phyloP scores from a whole-genome alignment of 2,797 vertebrate genomes.

The Xerus rutilus region DNA sequence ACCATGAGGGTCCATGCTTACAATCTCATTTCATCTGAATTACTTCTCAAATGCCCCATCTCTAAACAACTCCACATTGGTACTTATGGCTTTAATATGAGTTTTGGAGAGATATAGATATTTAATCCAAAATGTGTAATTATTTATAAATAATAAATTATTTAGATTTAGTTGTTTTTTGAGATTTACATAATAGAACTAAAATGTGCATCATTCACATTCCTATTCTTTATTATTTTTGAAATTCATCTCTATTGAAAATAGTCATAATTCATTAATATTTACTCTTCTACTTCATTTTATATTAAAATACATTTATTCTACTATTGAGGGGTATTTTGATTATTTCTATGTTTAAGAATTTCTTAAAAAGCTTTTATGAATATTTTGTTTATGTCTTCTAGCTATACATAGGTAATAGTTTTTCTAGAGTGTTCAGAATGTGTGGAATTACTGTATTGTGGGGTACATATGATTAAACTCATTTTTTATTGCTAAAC shows the following conservation, averaged over 20 bases:
- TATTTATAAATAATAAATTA: neutral
- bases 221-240: neutral
- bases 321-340: neutral
- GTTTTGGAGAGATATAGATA: neutral
- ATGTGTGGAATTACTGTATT: neutral
- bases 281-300: neutral
- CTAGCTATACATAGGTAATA: neutral
- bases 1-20: no score
- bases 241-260: neutral
- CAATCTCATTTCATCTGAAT: neutral
- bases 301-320: neutral
- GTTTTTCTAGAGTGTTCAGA: neutral
- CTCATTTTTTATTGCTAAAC: neutral
- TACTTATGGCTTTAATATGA: neutral
- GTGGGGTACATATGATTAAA: neutral
- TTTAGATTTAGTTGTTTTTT: neutral
- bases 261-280: neutral
- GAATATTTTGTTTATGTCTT: neutral
- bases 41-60: neutral
- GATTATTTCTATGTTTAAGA: neutral
- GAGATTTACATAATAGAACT: neutral
- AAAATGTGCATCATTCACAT: neutral
- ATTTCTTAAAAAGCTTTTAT: neutral
- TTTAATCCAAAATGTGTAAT: neutral
- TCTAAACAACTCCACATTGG: neutral